Percentiles rank a stretch among this genome's conserved stretches.
These are phyloP conservation scores for Erpornis zantholeuca DNA, from an alignment of 2,113 vertebrate species.

Conservation along the genomic window DNA sequence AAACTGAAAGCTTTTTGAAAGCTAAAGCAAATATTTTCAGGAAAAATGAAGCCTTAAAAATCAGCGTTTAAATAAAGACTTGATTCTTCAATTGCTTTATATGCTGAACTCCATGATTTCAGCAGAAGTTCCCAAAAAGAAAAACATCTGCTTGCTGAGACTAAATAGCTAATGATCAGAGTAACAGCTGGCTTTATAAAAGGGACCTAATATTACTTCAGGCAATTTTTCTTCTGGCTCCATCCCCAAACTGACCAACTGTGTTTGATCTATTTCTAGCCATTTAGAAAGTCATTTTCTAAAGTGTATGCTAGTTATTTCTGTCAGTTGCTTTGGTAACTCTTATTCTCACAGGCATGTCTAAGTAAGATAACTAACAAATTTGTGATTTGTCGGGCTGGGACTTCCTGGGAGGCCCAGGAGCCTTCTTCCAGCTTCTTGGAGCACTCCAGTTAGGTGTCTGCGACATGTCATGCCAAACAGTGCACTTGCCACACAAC, in stretches of 20 bases:
- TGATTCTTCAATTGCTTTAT: not conserved
- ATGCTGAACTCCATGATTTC: not conserved
- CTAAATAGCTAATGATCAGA: not conserved
- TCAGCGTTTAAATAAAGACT: not conserved
- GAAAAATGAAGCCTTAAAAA: not conserved
- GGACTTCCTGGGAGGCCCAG: not conserved
- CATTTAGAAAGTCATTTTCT: not conserved
- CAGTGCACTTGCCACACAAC: not conserved
- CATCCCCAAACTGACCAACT: not conserved
- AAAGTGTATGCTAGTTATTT: not conserved
- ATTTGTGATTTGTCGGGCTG: not conserved
- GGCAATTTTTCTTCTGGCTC: not conserved
- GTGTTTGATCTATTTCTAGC: not conserved
- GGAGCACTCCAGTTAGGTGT: not conserved
- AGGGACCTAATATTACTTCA: not conserved
- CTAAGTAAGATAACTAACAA: not conserved
- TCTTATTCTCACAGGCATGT: not conserved
- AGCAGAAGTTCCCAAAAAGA: not conserved
- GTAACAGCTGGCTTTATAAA: conserved; percentile 4
- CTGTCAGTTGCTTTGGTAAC: not conserved
- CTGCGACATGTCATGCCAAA: not conserved
- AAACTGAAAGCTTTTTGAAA: not conserved
- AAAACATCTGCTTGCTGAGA: conserved; percentile 6
- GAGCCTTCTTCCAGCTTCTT: not conserved
- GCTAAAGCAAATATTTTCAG: not conserved